These are phyloP conservation scores for Chrysemys picta DNA, from an alignment of 2,113 vertebrate genomes.

Conservation along the genomic window DNA sequence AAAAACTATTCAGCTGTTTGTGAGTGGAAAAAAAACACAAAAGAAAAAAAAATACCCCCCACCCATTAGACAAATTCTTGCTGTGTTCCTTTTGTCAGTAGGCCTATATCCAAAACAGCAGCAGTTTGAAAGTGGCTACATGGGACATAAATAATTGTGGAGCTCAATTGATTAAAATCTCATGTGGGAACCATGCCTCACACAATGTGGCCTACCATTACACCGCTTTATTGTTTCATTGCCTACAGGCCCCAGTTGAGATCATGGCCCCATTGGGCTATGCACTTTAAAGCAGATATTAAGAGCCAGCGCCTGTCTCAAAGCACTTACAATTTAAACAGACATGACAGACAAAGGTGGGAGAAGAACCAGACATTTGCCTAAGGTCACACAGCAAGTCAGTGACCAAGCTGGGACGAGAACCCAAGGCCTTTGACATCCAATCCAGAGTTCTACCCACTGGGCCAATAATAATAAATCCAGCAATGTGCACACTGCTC, in stretches of 20 bases:
- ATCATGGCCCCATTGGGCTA: background rate
- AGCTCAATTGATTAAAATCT: background rate
- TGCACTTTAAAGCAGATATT: background rate
- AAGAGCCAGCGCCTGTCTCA: background rate
- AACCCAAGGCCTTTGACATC: background rate
- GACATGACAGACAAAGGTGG: background rate
- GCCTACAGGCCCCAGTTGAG: background rate
- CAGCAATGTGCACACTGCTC: background rate
- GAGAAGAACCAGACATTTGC: no score
- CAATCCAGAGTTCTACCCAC: no score
- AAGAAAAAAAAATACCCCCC: background rate
- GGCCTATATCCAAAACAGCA: fast-evolving
- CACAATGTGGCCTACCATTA: background rate
- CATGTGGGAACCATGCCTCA: background rate
- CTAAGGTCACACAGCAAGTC: background rate
- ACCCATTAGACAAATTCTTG: fast-evolving
- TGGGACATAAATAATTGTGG: background rate
- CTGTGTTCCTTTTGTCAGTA: background rate
- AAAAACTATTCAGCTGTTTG: background rate
- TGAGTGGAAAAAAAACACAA: background rate
- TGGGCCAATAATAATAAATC: background rate
- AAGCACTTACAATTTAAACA: background rate
- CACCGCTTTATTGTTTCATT: background rate
- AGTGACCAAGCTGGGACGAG: background rate
- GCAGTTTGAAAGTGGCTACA: fast-evolving